Percentiles rank a stretch among this genome's conserved stretches.
These are phyloP conservation scores for Heteronetta atricapilla DNA, from an alignment of 2,113 vertebrate species.

Conservation along the genomic window DNA sequence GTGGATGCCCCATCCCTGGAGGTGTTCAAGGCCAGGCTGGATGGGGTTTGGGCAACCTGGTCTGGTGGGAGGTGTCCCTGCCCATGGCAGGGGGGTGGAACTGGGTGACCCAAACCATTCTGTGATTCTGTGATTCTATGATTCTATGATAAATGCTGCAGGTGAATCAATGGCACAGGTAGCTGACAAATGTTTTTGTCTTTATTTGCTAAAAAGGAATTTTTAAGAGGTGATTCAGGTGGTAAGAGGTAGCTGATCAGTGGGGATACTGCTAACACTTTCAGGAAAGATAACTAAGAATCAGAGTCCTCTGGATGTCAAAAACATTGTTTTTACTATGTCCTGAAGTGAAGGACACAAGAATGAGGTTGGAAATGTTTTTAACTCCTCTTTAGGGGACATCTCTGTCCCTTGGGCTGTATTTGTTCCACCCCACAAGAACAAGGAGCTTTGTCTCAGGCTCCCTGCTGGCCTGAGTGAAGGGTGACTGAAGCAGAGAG, in stretches of 20 bases:
- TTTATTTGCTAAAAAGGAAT: neutral
- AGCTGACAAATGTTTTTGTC: neutral
- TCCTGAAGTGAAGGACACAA: neutral
- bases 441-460: neutral
- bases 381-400: neutral
- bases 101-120: no score
- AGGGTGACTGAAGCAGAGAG: neutral
- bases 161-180: neutral
- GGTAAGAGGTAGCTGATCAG: neutral
- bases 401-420: neutral
- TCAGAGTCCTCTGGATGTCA: neutral
- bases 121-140: no score
- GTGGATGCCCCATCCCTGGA: no score
- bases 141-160: neutral
- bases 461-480: accelerated
- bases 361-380: neutral
- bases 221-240: neutral
- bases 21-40: no score
- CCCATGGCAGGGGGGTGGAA: no score
- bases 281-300: neutral
- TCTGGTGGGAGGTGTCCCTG: no score
- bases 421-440: neutral
- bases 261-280: neutral
- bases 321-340: neutral
- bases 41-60: no score